Conservation (phyloP, 2,797 vertebrate species). For the Streptopelia turtur region DNA sequence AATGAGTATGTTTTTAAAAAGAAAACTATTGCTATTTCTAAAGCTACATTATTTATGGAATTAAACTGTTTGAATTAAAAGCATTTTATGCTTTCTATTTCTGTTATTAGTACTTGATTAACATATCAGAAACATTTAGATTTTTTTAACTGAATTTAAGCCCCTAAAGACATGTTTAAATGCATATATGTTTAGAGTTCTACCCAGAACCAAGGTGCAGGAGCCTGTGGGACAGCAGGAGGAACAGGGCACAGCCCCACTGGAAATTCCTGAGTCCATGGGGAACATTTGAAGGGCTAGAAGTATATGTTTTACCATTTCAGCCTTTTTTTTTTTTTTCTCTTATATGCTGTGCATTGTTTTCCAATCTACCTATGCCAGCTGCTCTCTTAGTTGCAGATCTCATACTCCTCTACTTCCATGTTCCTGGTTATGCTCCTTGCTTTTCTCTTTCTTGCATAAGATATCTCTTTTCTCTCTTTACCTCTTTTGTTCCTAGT, state of each 20-base stretch:
- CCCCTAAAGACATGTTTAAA: background rate
- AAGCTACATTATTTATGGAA: background rate
- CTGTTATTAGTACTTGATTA: background rate
- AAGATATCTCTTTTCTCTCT: background rate
- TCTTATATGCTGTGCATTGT: background rate
- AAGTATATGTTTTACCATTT: background rate
- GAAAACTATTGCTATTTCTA: background rate
- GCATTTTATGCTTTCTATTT: background rate
- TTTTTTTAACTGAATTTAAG: background rate
- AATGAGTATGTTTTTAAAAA: background rate
- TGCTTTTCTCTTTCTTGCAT: background rate
- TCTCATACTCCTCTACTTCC: background rate
- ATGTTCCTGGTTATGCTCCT: background rate
- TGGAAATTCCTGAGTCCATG: background rate
- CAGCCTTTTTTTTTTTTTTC: background rate
- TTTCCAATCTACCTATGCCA: background rate
- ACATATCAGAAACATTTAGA: background rate
- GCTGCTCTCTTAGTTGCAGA: background rate
- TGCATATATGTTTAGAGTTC: background rate
- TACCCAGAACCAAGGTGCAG: background rate
- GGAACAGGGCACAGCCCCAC: background rate
- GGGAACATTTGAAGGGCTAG: background rate
- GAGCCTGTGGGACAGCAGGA: background rate
- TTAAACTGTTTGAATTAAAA: background rate
- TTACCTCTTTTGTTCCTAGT: background rate